Base-by-base conservation (phyloP, 2,113 vertebrate genomes). In the Desmodus rotundus region DNA sequence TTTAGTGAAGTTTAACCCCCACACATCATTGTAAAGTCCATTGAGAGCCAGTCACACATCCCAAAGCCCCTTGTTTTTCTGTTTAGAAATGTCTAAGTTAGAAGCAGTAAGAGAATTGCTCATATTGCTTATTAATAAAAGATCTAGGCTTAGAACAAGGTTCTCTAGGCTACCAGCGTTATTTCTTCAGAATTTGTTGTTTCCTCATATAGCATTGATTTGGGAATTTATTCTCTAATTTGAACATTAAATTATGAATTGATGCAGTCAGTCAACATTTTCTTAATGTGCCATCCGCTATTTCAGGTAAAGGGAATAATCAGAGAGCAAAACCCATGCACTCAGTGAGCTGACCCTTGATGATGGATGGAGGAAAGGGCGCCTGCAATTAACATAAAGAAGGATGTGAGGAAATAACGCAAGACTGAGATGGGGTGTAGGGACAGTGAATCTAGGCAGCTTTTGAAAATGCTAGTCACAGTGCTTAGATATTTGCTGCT, bases 211-310 rank as follows among this genome's bases (percentile, higher is more conserved):
- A 65, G 87, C 15, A 56, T 43, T 6, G 28, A 58, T 56, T 63
- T 36, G 7, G 28, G 17, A 7, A 43, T n/a, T 94, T 84, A 20
- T 78, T 52, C 67, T 67, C 12, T 65, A 70, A 70, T 84, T 91
- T 13, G 67, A 93, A 38, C 47, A 92, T 81, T 87, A 86, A 65
- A 61, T 74, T 82, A 56, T 67, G 58, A 84, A 83, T 20, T 61
- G n/a, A 58, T 28, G 4, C 7, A 77, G 16, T 54, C 13, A 78
- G 31, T 24, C 33, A 45, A 94, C 68, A 86, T 2, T 72, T 63
- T 83, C 73, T 67, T 45, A 50, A 67, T 8, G 1, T 12, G 2
- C 20, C 52, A 77, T 26, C 10, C 16, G 2, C 16, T 65, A 5
- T 83, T 76, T 7, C 50, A 56, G 16, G 31, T 54, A 31, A 72